A percentile compares a stretch with the other conserved stretches of the same genome.
These are phyloP conservation scores for Jordanella pulchra DNA, from an alignment of 2,797 vertebrate genomes.

Conservation along the genomic window DNA sequence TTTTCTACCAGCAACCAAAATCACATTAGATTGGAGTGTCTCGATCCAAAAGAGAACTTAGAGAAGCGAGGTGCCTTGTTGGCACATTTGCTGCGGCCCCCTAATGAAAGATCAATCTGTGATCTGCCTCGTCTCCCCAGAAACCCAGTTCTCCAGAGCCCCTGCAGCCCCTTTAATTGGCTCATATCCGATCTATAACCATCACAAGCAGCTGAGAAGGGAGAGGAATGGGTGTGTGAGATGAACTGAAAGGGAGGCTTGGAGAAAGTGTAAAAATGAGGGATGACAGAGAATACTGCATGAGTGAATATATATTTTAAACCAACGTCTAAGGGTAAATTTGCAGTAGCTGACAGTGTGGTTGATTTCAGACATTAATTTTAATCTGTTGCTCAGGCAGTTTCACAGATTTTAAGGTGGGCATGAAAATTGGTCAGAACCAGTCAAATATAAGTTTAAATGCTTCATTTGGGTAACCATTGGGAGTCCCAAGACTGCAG, in stretches of 20 bases:
- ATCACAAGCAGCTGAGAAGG: conserved; percentile 54
- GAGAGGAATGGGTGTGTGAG: conserved; percentile 41
- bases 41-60: conserved; percentile 64
- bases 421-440: background rate
- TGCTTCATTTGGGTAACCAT: background rate
- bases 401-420: background rate
- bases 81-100: conserved; percentile 64
- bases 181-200: conserved; percentile 75
- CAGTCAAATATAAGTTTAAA: conserved; percentile 11
- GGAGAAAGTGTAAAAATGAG: conserved; percentile 23
- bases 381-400: conserved; percentile 4
- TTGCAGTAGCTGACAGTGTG: background rate
- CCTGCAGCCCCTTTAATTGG: conserved; percentile 70
- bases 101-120: conserved; percentile 79
- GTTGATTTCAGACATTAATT: background rate
- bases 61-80: conserved; percentile 64
- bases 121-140: conserved; percentile 65
- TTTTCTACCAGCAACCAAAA: conserved; percentile 38
- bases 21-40: conserved; percentile 69
- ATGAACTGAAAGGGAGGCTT: conserved; percentile 29
- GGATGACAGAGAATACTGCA: conserved; percentile 12
- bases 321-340: conserved; percentile 6
- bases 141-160: conserved; percentile 45
- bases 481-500: background rate
- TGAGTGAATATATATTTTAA: conserved; percentile 13